Percentiles rank a stretch among this genome's conserved stretches.
Evolutionary conservation across 2,797 vertebrate genomes (phyloP).

Genomic region (Acestrorhynchus altus): DNA sequence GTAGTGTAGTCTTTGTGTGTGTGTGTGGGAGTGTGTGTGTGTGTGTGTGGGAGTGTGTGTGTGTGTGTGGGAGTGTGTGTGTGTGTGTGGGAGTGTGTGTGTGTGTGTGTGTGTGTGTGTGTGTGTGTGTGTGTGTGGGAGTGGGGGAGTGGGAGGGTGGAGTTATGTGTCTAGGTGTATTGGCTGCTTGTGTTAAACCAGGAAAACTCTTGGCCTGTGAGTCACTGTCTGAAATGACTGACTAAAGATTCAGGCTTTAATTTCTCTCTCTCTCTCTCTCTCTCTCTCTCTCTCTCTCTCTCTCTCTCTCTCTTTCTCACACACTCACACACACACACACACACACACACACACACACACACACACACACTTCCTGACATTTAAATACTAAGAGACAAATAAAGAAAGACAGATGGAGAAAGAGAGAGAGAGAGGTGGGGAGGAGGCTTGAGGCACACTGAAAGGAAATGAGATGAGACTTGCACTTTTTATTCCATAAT

Average conservation of each 20-base stretch:
- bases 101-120: constrained; percentile 12
- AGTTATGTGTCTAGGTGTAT: no score
- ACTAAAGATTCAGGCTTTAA: background rate
- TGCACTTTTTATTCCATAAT: background rate
- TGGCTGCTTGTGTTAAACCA: constrained; percentile 30
- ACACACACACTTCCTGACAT: no score
- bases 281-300: constrained; percentile 28
- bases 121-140: background rate
- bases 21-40: constrained; percentile 15
- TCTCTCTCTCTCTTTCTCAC: background rate
- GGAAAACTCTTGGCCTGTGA: constrained; percentile 38
- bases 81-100: no score
- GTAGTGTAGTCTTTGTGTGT: background rate
- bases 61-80: constrained; percentile 6
- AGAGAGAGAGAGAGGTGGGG: background rate
- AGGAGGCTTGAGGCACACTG: background rate
- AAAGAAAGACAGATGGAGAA: background rate
- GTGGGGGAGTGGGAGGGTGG: constrained; percentile 1
- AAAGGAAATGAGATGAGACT: background rate
- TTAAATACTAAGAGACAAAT: background rate
- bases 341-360: no score
- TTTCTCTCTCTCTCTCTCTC: constrained; percentile 14
- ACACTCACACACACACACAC: no score
- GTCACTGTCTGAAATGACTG: constrained; percentile 32
- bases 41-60: background rate